Conservation (phyloP, 2,888 invertebrate species). For the Cantharis lateralis region DNA sequence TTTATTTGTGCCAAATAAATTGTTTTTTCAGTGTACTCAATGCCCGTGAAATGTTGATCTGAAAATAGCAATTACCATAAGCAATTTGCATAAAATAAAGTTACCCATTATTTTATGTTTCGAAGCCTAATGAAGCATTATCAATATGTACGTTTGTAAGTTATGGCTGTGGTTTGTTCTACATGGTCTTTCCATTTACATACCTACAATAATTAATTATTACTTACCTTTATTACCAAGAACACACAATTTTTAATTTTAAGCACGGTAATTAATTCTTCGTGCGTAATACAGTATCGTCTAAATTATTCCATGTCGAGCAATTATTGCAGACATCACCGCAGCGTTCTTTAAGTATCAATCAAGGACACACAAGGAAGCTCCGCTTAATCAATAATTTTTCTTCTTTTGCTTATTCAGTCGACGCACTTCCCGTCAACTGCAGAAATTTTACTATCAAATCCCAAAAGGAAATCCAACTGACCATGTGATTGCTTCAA, state of each 20-base stretch:
- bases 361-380: not conserved
- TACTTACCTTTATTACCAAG: not conserved
- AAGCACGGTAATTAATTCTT: constrained; percentile 1
- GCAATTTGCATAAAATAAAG: not conserved
- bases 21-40: too few relatives aligned
- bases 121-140: not conserved
- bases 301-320: not conserved
- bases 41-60: not conserved
- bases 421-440: constrained; percentile 49
- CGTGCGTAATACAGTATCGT: constrained; percentile 15
- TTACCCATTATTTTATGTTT: not conserved
- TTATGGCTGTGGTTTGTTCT: constrained; percentile 20
- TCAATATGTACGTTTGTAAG: not conserved
- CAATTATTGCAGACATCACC: not conserved
- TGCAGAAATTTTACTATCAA: constrained; percentile 58
- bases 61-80: not conserved
- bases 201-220: constrained; percentile 10
- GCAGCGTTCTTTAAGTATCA: not conserved
- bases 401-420: constrained; percentile 11
- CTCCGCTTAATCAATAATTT: constrained; percentile 11
- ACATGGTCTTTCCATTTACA: constrained; percentile 23
- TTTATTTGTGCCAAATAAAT: too few relatives aligned
- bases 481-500: constrained; percentile 55
- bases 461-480: constrained; percentile 51
- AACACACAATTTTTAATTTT: not conserved